Conservation (phyloP, 2,113 vertebrate species). For the Numida meleagris region DNA sequence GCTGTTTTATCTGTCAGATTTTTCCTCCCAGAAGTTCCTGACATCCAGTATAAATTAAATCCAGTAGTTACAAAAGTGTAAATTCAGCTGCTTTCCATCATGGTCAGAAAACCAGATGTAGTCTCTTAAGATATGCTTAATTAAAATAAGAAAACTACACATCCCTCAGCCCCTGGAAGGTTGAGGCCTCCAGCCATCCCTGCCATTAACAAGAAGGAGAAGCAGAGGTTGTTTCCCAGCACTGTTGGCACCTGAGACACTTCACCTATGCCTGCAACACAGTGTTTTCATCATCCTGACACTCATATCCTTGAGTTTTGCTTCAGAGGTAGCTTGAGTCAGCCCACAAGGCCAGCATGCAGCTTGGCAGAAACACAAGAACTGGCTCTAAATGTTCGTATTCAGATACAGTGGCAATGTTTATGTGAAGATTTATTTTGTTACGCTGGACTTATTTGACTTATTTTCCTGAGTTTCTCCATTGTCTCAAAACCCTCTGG, state of each 20-base stretch:
- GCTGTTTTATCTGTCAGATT: not conserved
- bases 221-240: not conserved
- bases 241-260: not conserved
- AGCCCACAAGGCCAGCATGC: fast-evolving
- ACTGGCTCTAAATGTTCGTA: fast-evolving
- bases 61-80: not conserved
- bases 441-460: not conserved
- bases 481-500: not conserved
- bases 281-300: fast-evolving
- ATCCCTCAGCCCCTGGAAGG: not conserved
- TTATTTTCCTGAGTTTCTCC: not conserved
- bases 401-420: not conserved
- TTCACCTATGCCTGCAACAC: not conserved
- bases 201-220: not conserved
- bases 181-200: not conserved
- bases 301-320: not conserved
- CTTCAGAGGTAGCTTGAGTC: not conserved
- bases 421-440: not conserved
- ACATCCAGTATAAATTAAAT: not conserved
- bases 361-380: not conserved
- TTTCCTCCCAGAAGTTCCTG: not conserved
- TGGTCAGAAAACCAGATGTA: fast-evolving
- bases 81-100: not conserved
- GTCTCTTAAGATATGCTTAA: not conserved
- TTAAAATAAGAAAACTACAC: not conserved